Base-by-base conservation (phyloP, 2,888 invertebrate species). In the Eledona agricola region DNA sequence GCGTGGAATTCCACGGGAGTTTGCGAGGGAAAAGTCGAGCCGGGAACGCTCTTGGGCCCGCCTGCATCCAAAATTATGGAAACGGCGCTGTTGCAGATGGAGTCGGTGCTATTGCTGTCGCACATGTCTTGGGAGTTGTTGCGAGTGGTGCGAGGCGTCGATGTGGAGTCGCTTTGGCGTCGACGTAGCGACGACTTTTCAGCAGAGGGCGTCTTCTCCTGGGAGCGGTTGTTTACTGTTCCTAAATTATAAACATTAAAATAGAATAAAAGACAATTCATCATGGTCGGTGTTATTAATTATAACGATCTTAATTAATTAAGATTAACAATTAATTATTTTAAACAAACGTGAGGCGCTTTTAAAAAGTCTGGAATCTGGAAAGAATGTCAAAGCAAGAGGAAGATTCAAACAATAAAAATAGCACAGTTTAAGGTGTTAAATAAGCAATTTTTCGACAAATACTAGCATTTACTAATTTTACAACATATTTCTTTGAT, bases 81-180 rank as follows among this genome's bases (percentile, higher is more conserved):
- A n/a, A 79, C 64, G 15, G 78, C 77, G 58, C 78, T 80, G 51
- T 79, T 79, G 49, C 77, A 79, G 12, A 78, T 66, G 0, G 78
- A 76, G 68, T 79, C 67, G 57, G 71, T 59, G 68, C 69, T 63
- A 71, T 78, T 75, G 70, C 67, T 69, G 35, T 72, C 73, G 71
- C 73, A 74, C 70, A 64, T 69, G 64, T 55, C 70, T 52, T 20
- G 34, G 12, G 32, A 47, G 56, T 53, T 60, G 51, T 45, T 60
- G 19, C 34, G 70, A 64, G 34, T 72, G 72, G 40, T 74, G 71
- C 13, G 72, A 60, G 9, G 76, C 40, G 26, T 50, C 3, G 59
- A 46, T 1, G 59, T 42, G 7, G 45, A 25, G 35, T 62, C 60
- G 35, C 55, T 56, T 10, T 51, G 53, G 4, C 58, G 57, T n/a